Evolutionary conservation across 2,888 invertebrate species (phyloP).

Genomic region (Carcina quercana): DNA sequence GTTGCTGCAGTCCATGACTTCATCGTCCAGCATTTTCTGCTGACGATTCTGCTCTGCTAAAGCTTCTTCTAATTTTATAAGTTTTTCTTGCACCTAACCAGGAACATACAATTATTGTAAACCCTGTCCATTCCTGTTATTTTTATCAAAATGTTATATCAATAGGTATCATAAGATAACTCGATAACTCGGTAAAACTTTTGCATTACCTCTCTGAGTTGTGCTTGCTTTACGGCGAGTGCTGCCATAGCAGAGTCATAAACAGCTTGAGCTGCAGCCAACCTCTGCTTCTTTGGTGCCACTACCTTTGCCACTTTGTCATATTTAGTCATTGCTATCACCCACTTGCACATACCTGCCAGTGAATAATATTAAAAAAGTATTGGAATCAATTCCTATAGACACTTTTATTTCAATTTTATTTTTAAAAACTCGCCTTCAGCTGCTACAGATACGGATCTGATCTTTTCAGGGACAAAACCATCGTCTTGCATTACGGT

Average conservation of each 20-base stretch:
- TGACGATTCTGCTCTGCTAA: slow-evolving; percentile 79
- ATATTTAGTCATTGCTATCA: slow-evolving; percentile 95
- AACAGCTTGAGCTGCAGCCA: slow-evolving; percentile 89
- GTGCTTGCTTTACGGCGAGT: slow-evolving; percentile 84
- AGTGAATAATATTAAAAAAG: too few species aligned
- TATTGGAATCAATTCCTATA: too few species aligned
- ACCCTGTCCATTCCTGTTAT: too few species aligned
- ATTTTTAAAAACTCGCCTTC: too few species aligned
- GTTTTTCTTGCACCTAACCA: slow-evolving; percentile 73
- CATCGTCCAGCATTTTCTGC: slow-evolving; percentile 84
- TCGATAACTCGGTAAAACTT: too few species aligned
- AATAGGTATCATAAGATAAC: background rate
- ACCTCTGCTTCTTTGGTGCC: slow-evolving; percentile 94
- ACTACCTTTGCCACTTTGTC: slow-evolving; percentile 94
- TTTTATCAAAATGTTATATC: too few species aligned
- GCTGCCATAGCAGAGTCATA: slow-evolving; percentile 84
- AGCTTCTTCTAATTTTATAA: slow-evolving; percentile 81
- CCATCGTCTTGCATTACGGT: slow-evolving; percentile 88
- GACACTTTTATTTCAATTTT: slow-evolving; percentile 7
- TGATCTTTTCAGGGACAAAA: slow-evolving; percentile 94
- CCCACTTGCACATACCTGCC: slow-evolving; percentile 97
- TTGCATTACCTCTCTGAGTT: slow-evolving; percentile 80
- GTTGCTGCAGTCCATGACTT: slow-evolving; percentile 89
- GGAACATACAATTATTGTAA: too few species aligned
- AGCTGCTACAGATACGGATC: slow-evolving; percentile 89